phyloP scores from a whole-genome alignment of 2,888 invertebrate species.

The Smittia aterrima region DNA sequence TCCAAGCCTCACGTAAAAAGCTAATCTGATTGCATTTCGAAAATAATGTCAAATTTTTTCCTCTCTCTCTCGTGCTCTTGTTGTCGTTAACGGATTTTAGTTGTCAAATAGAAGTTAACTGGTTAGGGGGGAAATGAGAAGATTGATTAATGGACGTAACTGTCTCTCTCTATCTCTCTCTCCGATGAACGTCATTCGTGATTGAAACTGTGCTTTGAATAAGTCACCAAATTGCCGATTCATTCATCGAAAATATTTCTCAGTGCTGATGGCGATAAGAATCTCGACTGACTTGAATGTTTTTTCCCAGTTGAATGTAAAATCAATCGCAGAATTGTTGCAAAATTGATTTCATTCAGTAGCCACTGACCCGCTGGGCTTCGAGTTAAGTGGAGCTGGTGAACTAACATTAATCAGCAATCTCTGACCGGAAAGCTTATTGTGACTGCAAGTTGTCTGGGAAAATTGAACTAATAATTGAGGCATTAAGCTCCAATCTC shows the following conservation, averaged over 20 bases:
- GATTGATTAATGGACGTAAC: slow-evolving; percentile 34
- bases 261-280: neutral
- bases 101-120: slow-evolving; percentile 15
- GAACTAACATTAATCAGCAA: neutral
- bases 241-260: slow-evolving; percentile 28
- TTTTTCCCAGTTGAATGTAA: too few species aligned
- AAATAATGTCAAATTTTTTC: slow-evolving; percentile 20
- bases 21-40: slow-evolving; percentile 36
- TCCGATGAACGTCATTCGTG: neutral
- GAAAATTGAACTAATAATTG: slow-evolving; percentile 6
- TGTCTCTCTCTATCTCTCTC: neutral
- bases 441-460: neutral
- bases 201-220: slow-evolving; percentile 12
- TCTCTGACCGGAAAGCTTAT: slow-evolving; percentile 22
- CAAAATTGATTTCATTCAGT: neutral
- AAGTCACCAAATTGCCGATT: slow-evolving; percentile 41
- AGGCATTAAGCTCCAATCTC: neutral
- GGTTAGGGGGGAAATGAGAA: neutral
- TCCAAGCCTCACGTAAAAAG: neutral
- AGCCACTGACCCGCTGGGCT: neutral
- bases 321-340: neutral
- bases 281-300: neutral
- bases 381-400: neutral
- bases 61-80: neutral
- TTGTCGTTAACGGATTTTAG: slow-evolving; percentile 4